Evolutionary conservation across 2,888 invertebrate genomes (phyloP), one percentile per base, ranked within the genome.

Genomic region (Eristalis pertinax): DNA sequence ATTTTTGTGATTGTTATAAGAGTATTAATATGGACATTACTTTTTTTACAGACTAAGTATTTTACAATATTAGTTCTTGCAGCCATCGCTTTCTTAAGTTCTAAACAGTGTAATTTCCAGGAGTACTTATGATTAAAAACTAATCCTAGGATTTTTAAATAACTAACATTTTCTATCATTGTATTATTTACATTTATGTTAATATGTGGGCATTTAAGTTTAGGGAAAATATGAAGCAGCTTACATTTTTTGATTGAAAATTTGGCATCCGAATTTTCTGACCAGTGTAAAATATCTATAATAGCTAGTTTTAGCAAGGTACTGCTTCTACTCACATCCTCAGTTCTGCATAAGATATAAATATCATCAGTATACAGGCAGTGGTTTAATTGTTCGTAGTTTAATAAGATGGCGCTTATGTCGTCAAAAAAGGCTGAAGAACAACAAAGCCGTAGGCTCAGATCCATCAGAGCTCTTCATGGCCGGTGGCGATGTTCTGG

Each of bases 61-160:
- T 19, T 19, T 8, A 50, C 8, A 50, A 50, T 50, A 19, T 50
- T 50, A n/a, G 50, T 50, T 50, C n/a, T 50, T n/a, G 43, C n/a
- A 43, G 2, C 4, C n/a, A n/a, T n/a, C n/a, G n/a, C n/a, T n/a
- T n/a, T n/a, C n/a, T n/a, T n/a, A n/a, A n/a, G 43, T 62, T n/a
- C 8, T n/a, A n/a, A n/a, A 74, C 74, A 67, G 13, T 60, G 67
- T n/a, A 4, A 43, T 67, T 75, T 67, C 60, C 60, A 67, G 7
- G 15, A 50, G 22, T 67, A 75, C 35, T 56, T 75, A 41, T 67
- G 60, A 15, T 64, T 74, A 56, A 64, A 64, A 19, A 65, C 11
- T 24, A 65, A 8, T 5, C 65, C 65, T 75, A 41, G 65, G 22
- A 38, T 29, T 72, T 41, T 56, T 73, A 65, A 38, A n/a, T 65